Conservation (phyloP, 2,797 vertebrate genomes). For the Phyllotis vaccarum region DNA sequence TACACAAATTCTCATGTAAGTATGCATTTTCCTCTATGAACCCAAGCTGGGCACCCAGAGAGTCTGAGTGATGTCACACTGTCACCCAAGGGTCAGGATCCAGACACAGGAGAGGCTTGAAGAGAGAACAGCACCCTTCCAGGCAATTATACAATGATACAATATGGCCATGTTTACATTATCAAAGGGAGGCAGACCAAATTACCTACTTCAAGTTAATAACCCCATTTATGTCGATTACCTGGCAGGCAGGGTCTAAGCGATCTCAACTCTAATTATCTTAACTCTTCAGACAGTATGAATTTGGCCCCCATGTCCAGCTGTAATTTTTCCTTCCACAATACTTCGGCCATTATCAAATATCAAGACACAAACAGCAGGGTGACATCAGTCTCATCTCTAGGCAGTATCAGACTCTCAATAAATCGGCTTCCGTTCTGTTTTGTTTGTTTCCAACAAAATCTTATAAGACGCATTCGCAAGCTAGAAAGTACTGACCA, state of each 20-base stretch:
- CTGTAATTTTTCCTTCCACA: constrained; percentile 66
- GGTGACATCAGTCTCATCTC: neutral
- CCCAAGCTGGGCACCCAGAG: neutral
- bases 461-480: neutral
- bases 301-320: constrained; percentile 41
- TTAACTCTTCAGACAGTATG: constrained; percentile 67
- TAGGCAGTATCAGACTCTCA: neutral
- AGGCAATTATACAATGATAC: constrained; percentile 76
- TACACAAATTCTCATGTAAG: neutral
- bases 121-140: constrained; percentile 65
- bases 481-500: neutral
- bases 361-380: constrained; percentile 9
- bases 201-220: constrained; percentile 82
- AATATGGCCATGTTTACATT: constrained; percentile 74
- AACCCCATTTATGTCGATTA: constrained; percentile 80
- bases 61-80: constrained; percentile 22
- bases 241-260: constrained; percentile 73
- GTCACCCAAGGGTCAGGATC: constrained; percentile 36
- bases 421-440: neutral
- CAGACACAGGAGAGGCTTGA: constrained; percentile 59
- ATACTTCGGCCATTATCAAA: constrained; percentile 42
- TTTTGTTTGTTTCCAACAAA: neutral
- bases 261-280: constrained; percentile 78
- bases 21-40: constrained; percentile 12
- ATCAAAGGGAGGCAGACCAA: constrained; percentile 74